Percentiles rank a stretch among this genome's conserved stretches.
phyloP scores from a whole-genome alignment of 2,113 vertebrate species.

The Actenoides lindsayi region DNA sequence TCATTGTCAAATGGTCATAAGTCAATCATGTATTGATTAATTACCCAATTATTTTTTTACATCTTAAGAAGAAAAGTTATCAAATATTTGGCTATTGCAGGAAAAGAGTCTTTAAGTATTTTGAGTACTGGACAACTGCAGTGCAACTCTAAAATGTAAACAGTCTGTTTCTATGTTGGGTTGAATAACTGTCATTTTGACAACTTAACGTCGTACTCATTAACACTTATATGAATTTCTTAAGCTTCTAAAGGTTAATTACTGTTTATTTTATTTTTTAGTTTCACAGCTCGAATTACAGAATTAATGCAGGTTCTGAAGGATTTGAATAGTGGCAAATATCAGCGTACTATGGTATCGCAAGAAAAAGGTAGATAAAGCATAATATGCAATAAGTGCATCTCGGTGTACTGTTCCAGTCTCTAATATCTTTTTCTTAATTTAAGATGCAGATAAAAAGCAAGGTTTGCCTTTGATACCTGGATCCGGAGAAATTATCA shows the following conservation, averaged over 20 bases:
- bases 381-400: not conserved
- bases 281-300: constrained; percentile 94
- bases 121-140: not conserved
- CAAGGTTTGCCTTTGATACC: constrained; percentile 81
- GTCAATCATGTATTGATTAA: not conserved
- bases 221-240: not conserved
- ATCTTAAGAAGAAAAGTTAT: not conserved
- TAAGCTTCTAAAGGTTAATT: not conserved
- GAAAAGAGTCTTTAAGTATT: not conserved
- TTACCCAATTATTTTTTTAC: not conserved
- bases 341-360: constrained; percentile 93
- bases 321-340: constrained; percentile 93
- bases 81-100: not conserved
- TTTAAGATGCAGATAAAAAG: constrained; percentile 72
- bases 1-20: not conserved
- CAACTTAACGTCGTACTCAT: not conserved
- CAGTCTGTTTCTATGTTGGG: not conserved
- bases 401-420: not conserved
- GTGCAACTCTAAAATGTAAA: not conserved
- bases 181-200: not conserved
- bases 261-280: constrained; percentile 31
- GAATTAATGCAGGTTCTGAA: constrained; percentile 95
- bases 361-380: constrained; percentile 84
- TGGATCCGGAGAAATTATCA: constrained; percentile 89
- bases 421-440: constrained; percentile 44